Evolutionary conservation across 2,113 vertebrate genomes (phyloP), one percentile per base, ranked within the genome.

Genomic region (Scomber japonicus): DNA sequence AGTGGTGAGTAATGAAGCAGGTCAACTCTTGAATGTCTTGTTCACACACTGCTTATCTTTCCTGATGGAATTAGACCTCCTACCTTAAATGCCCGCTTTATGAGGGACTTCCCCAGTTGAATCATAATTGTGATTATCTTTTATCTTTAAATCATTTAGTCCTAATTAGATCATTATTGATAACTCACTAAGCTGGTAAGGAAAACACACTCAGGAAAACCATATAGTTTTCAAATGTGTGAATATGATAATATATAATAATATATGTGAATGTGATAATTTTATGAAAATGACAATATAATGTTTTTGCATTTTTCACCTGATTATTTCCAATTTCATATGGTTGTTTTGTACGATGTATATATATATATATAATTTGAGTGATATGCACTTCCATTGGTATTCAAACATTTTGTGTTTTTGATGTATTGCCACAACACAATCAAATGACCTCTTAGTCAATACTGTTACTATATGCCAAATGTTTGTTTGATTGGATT

Each of bases 41-140:
- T 93, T 93, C 92, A 91, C 88, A 92, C 88, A 88, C 77, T 83
- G 83, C 89, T 91, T 92, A 90, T 90, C 89, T 85, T 82, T 72
- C 61, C 62, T 84, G 69, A 90, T 84, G 82, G 82, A 91, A 85
- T 87, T 76, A 83, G 78, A 31, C 53, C 84, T 53, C 56, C 19
- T 57, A 15, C 54, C 45, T 14, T 44, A 50, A 63, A 77, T n/a
- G 9, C 45, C 60, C 74, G 57, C 40, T 80, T 46, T 51, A 27
- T 50, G 10, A 46, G 71, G 69, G 66, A 17, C 61, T 71, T 79
- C 57, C 59, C 55, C 21, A 59, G 65, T 12, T 74, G 12, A 75
- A n/a, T 57, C 35, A 44, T 6, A n/a, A n/a, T n/a, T n/a, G n/a
- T 30, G 17, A 50, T 68, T 53, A 49, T 30, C 15, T 35, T 35